Evolutionary conservation across 2,113 vertebrate genomes (phyloP).

Genomic region (Pagrus major): DNA sequence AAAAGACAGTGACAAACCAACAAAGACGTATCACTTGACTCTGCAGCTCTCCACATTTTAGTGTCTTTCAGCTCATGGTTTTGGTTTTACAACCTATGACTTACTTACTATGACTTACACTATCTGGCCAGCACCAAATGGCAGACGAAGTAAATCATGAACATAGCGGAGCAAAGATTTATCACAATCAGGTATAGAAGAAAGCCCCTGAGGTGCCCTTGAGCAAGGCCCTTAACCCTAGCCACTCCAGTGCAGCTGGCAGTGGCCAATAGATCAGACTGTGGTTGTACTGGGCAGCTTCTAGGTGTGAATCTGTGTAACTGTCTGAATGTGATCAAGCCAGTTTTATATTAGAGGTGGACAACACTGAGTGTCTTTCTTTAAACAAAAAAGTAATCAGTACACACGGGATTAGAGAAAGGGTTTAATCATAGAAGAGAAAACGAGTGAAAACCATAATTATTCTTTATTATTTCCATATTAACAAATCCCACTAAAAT

Average conservation of each 20-base stretch:
- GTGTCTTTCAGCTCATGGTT: too few species aligned
- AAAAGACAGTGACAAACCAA: background rate
- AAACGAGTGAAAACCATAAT: background rate
- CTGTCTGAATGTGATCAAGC: too few species aligned
- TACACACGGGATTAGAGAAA: background rate
- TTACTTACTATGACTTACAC: background rate
- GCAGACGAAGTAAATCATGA: background rate
- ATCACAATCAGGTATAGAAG: background rate
- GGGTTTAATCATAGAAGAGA: background rate
- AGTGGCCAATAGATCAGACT: too few species aligned
- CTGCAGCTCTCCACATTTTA: background rate
- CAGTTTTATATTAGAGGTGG: too few species aligned
- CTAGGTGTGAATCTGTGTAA: too few species aligned
- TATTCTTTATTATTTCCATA: background rate
- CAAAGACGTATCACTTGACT: background rate
- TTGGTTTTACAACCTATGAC: background rate
- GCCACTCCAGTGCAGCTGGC: too few species aligned
- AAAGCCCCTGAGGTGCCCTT: too few species aligned
- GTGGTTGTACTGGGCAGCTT: too few species aligned
- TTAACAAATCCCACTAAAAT: background rate
- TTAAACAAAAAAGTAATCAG: background rate
- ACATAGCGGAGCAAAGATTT: background rate
- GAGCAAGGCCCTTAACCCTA: too few species aligned
- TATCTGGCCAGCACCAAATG: background rate
- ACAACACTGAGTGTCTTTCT: too few species aligned